phyloP scores from a whole-genome alignment of 2,797 vertebrate species.

The Salmo trutta region DNA sequence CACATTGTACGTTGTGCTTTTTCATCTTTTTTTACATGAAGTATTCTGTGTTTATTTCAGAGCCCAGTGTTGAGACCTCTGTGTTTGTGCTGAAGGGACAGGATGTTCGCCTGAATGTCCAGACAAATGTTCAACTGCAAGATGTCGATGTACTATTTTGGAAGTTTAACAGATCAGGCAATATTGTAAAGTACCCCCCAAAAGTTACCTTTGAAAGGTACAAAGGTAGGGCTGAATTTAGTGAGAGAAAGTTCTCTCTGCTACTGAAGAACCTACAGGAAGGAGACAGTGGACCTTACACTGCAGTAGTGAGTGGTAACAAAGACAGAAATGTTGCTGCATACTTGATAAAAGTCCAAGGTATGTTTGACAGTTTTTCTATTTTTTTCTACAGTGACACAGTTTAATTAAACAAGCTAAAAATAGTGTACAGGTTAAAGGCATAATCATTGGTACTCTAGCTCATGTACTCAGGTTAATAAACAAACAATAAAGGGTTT shows the following conservation, averaged over 20 bases:
- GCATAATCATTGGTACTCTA: neutral
- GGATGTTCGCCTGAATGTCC: too few relatives aligned
- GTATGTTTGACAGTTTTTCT: conserved; percentile 29
- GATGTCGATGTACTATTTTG: too few relatives aligned
- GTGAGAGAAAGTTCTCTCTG: too few relatives aligned
- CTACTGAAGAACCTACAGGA: too few relatives aligned
- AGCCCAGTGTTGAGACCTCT: too few relatives aligned
- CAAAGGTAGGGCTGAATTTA: neutral
- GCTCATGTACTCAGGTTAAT: neutral
- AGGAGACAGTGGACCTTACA: neutral
- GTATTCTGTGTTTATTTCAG: too few relatives aligned
- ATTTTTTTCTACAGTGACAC: neutral
- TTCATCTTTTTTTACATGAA: too few relatives aligned
- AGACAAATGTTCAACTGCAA: too few relatives aligned
- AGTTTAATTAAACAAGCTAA: neutral
- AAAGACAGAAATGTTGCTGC: rapidly evolving
- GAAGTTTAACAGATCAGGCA: neutral
- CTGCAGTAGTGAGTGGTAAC: rapidly evolving
- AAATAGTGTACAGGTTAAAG: too few relatives aligned
- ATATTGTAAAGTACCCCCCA: too few relatives aligned
- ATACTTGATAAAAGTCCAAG: conserved; percentile 25
- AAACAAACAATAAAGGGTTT: too few relatives aligned
- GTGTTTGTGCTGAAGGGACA: too few relatives aligned
- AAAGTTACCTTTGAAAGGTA: neutral
- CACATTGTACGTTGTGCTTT: neutral